Evolutionary conservation across 1,140 invertebrate genomes (phyloP).

Genomic region (Ladona fulva): DNA sequence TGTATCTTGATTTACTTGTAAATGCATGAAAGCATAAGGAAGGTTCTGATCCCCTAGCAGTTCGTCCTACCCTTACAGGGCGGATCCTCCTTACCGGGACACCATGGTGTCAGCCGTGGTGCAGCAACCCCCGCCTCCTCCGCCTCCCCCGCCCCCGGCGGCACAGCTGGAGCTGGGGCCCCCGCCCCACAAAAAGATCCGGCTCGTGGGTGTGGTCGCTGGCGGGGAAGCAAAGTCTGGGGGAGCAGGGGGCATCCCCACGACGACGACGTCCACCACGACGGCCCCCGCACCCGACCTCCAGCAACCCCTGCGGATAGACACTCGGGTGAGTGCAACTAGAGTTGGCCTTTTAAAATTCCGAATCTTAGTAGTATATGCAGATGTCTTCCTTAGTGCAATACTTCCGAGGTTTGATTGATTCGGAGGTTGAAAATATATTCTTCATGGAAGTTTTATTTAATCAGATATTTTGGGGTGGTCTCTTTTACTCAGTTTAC

Average conservation of each 20-base stretch:
- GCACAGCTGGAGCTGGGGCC: background rate
- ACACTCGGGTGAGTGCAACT: background rate
- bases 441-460: no score
- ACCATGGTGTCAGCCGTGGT: background rate
- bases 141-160: background rate
- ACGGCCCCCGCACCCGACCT: background rate
- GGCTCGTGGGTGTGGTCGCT: background rate
- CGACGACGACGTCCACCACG: background rate
- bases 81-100: background rate
- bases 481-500: no score
- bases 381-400: no score
- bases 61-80: background rate
- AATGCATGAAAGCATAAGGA: background rate
- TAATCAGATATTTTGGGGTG: no score
- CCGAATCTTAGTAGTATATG: no score
- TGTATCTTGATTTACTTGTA: no score
- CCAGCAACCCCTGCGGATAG: background rate
- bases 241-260: background rate
- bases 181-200: background rate
- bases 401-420: no score
- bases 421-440: no score
- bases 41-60: background rate
- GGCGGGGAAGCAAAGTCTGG: background rate
- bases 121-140: background rate
- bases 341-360: no score